These are phyloP conservation scores for Virgularia gustaviana DNA, from an alignment of 92 coral and sea anemone genomes.

Conservation along the genomic window DNA sequence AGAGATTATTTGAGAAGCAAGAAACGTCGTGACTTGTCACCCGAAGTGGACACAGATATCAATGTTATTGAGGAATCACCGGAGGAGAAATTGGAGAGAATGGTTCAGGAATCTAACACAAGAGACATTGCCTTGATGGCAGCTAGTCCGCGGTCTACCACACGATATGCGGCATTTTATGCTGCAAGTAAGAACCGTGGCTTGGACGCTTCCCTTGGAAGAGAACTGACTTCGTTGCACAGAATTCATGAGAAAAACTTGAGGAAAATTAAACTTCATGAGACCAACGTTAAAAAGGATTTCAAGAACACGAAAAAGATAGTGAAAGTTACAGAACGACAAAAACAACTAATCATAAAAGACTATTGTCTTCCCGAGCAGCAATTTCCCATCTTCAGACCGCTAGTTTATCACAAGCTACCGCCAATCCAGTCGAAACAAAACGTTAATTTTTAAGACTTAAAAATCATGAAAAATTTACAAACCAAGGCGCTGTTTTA, in stretches of 20 bases:
- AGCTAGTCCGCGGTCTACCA: constrained; percentile 7
- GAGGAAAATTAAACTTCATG: background rate
- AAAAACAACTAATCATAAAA: no score
- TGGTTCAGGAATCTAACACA: constrained; percentile 19
- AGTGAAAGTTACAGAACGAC: background rate
- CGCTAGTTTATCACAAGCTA: no score
- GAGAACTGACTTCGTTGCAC: background rate
- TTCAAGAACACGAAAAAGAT: constrained; percentile 5
- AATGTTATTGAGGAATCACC: background rate
- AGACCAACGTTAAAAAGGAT: constrained; percentile 9
- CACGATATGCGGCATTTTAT: constrained; percentile 24
- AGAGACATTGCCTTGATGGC: constrained; percentile 28
- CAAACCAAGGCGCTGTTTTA: no score
- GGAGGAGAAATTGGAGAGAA: constrained; percentile 15
- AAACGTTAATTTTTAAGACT: no score
- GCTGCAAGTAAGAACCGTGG: constrained; percentile 34
- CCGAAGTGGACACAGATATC: constrained; percentile 19
- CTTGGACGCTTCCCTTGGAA: constrained; percentile 18
- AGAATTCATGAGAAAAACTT: background rate
- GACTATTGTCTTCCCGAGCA: no score
- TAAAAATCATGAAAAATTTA: no score
- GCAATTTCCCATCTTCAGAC: no score
- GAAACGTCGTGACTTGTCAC: constrained; percentile 1
- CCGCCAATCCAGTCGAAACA: no score
- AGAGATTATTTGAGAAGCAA: background rate